Evolutionary conservation across 2,113 vertebrate genomes (phyloP).

Genomic region (Chascanopsetta lugubris): DNA sequence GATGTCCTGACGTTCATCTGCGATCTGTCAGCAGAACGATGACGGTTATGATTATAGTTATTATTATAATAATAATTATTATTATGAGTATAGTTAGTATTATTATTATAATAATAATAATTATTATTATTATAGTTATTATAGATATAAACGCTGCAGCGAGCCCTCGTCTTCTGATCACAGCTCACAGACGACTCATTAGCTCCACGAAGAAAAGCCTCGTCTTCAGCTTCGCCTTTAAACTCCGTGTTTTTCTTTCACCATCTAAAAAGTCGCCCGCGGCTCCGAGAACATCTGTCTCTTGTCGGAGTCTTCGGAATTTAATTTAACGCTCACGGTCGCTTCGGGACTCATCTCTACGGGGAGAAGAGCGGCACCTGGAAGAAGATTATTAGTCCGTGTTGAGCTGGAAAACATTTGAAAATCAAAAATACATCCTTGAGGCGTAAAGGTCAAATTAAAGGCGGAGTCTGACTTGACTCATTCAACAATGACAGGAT

Average conservation of each 20-base stretch:
- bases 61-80: no score
- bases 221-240: slow-evolving; percentile 10
- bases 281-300: no score
- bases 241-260: slow-evolving; percentile 6
- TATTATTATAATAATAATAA: no score
- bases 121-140: no score
- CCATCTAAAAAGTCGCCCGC: no score
- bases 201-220: not conserved
- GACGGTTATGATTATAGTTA: no score
- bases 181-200: slow-evolving; percentile 2
- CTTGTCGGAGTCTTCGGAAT: slow-evolving; percentile 6
- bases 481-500: not conserved
- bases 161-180: slow-evolving; percentile 39
- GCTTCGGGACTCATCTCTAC: not conserved
- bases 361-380: not conserved
- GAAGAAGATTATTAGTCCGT: no score
- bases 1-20: no score
- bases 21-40: no score
- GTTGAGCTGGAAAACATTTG: no score
- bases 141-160: slow-evolving; percentile 36
- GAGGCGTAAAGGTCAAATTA: not conserved
- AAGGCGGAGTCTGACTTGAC: not conserved
- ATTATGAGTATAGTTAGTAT: no score
- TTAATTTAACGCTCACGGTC: no score
- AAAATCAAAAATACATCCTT: not conserved